These are phyloP conservation scores for Hypselothyrea guttata DNA, from an alignment of 2,888 invertebrate species.

Conservation along the genomic window DNA sequence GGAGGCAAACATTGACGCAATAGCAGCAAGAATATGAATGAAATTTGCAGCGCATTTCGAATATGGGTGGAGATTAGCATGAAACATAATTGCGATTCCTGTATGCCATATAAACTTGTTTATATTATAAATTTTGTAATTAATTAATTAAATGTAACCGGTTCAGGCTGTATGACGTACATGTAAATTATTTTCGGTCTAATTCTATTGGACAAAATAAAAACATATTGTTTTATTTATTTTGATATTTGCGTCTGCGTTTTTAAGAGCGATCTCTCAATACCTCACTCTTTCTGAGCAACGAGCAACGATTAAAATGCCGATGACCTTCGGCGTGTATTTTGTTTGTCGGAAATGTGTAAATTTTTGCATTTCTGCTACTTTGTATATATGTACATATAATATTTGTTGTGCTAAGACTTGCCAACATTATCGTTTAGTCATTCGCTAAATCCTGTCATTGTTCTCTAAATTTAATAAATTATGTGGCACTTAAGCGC, in stretches of 20 bases:
- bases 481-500: conserved; percentile 2
- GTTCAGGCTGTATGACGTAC: conserved; percentile 39
- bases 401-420: conserved; percentile 7
- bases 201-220: conserved; percentile 6
- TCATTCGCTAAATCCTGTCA: conserved; percentile 35
- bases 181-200: conserved; percentile 8
- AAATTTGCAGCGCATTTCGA: not conserved
- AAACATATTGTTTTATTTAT: conserved; percentile 21
- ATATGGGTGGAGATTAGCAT: conserved; percentile 2
- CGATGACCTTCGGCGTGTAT: conserved; percentile 33
- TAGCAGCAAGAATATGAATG: not conserved
- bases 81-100: not conserved
- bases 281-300: not conserved
- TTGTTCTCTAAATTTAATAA: conserved; percentile 18
- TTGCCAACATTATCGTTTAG: conserved; percentile 24
- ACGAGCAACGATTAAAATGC: conserved; percentile 28
- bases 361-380: conserved; percentile 4
- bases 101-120: not conserved
- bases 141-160: conserved; percentile 37
- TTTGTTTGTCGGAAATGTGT: conserved; percentile 23
- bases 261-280: conserved; percentile 16
- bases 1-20: conserved; percentile 9
- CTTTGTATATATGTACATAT: conserved; percentile 6
- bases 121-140: too few species aligned
- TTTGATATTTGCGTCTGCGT: conserved; percentile 35